phyloP scores from a whole-genome alignment of 1,140 invertebrate species.

The Drosophila lini region DNA sequence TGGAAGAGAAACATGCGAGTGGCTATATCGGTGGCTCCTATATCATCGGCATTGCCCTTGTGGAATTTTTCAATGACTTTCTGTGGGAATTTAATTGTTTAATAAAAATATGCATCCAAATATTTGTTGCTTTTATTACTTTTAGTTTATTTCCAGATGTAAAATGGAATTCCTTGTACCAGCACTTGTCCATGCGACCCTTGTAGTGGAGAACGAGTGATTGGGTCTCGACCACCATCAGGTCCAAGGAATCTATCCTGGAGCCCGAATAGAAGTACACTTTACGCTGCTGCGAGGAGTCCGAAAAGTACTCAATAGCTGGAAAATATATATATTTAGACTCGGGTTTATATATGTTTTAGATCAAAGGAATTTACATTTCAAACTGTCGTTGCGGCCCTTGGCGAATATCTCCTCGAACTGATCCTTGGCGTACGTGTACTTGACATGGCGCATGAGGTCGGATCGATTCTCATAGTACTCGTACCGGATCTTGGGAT shows the following conservation, averaged over 20 bases:
- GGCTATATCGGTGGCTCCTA: constrained; percentile 86
- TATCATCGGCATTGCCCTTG: constrained; percentile 26
- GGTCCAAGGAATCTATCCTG: constrained; percentile 67
- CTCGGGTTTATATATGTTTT: too few relatives aligned
- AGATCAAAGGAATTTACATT: constrained; percentile 85
- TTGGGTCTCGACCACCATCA: constrained; percentile 42
- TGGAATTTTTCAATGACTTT: constrained; percentile 66
- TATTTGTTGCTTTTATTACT: constrained; percentile 19
- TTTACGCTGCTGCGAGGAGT: constrained; percentile 27
- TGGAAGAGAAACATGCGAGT: constrained; percentile 87
- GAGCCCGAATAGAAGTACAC: constrained; percentile 88
- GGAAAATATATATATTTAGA: not conserved
- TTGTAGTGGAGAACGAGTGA: constrained; percentile 54
- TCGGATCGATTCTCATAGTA: constrained; percentile 90
- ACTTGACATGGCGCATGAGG: constrained; percentile 87
- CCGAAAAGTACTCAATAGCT: constrained; percentile 65
- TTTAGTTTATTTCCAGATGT: constrained; percentile 41
- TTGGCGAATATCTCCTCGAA: constrained; percentile 88
- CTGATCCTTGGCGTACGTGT: constrained; percentile 86
- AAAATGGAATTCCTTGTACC: constrained; percentile 66
- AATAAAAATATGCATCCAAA: not conserved
- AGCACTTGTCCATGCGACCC: constrained; percentile 61
- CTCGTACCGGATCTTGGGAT: constrained; percentile 87
- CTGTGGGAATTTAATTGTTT: constrained; percentile 11
- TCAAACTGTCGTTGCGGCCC: constrained; percentile 89